Percentiles rank a stretch among this genome's conserved stretches.
Evolutionary conservation across 2,113 vertebrate species (phyloP).

Genomic region (Crotophaga sulcirostris): DNA sequence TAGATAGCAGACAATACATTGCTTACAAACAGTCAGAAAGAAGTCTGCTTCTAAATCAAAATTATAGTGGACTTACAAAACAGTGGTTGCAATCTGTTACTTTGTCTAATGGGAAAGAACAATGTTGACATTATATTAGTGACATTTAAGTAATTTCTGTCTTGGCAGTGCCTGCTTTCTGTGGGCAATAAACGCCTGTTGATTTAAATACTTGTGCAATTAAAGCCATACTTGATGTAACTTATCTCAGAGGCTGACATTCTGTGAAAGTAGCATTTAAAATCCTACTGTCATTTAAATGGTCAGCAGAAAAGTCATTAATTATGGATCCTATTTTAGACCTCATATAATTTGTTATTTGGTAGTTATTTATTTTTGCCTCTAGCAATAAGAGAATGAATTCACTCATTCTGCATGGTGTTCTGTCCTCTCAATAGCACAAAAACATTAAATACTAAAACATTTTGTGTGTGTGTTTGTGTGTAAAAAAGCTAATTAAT

Average conservation of each 20-base stretch:
- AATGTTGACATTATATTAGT: not conserved
- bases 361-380: not conserved
- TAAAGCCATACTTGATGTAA: not conserved
- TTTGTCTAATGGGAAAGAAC: not conserved
- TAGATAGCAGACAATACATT: not conserved
- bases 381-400: not conserved
- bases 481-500: not conserved
- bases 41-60: not conserved
- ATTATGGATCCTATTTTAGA: conserved; percentile 1
- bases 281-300: not conserved
- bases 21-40: not conserved
- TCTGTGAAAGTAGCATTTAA: not conserved
- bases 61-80: not conserved
- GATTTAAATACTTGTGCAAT: not conserved
- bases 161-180: not conserved
- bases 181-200: not conserved
- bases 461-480: not conserved
- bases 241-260: not conserved
- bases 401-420: not conserved
- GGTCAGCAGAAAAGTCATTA: conserved; percentile 9
- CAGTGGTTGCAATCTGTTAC: not conserved
- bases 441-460: not conserved
- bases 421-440: not conserved
- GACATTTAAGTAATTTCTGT: not conserved
- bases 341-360: conserved; percentile 16